These are phyloP conservation scores for Echeneis naucrates DNA, from an alignment of 2,797 vertebrate species.

Conservation along the genomic window DNA sequence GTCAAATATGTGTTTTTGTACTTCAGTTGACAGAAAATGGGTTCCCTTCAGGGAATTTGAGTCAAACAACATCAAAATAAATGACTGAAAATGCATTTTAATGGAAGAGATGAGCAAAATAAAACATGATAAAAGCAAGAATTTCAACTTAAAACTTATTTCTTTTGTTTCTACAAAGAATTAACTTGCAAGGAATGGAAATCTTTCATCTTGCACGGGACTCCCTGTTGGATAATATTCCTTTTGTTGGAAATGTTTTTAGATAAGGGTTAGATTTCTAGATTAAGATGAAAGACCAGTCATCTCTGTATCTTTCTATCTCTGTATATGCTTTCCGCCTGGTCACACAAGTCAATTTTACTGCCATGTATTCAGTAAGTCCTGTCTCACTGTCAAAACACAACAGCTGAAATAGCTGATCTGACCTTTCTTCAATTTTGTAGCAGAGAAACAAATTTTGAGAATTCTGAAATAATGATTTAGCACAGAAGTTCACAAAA, in stretches of 20 bases:
- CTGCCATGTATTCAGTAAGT: constrained; percentile 37
- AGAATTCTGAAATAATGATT: background rate
- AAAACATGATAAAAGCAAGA: constrained; percentile 10
- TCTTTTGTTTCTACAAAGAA: background rate
- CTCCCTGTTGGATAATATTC: background rate
- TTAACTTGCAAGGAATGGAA: background rate
- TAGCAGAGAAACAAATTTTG: background rate
- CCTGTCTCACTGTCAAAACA: constrained; percentile 15
- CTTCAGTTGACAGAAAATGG: constrained; percentile 16
- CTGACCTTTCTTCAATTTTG: background rate
- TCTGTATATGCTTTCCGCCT: background rate
- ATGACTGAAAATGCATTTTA: constrained; percentile 22
- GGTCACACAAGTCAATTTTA: constrained; percentile 11
- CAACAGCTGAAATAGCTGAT: constrained; percentile 17
- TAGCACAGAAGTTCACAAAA: background rate
- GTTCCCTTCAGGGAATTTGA: constrained; percentile 16
- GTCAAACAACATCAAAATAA: constrained; percentile 39
- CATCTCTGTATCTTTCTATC: too few relatives aligned
- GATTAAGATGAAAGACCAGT: background rate
- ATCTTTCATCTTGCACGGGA: background rate
- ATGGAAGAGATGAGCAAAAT: constrained; percentile 15
- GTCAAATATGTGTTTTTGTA: constrained; percentile 25
- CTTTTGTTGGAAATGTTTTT: background rate
- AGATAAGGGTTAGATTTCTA: background rate
- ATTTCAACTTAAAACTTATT: background rate